Base-by-base conservation (phyloP, 2,888 invertebrate genomes). In the Papilio demoleus region DNA sequence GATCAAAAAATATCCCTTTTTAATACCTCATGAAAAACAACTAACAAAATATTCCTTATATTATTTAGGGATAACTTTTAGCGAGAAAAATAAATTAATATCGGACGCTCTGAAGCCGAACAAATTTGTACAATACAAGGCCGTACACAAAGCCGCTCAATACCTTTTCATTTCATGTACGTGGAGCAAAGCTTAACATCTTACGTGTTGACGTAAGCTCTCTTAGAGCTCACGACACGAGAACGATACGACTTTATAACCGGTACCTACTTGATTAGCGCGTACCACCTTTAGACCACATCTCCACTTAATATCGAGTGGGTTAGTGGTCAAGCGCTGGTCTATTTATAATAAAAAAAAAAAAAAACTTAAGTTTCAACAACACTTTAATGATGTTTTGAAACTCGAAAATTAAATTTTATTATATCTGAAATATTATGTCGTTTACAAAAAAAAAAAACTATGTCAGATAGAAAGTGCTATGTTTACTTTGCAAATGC, bases 401-500 rank as follows among this genome's bases (percentile, higher is more conserved):
- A n/a, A n/a, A n/a, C n/a, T n/a, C n/a, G n/a, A n/a, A n/a, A n/a
- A n/a, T n/a, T n/a, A n/a, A n/a, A n/a, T n/a, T n/a, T n/a, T n/a
- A n/a, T n/a, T n/a, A n/a, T n/a, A n/a, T n/a, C n/a, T n/a, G n/a
- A n/a, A n/a, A n/a, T n/a, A n/a, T n/a, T n/a, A n/a, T n/a, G n/a
- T n/a, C n/a, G n/a, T n/a, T n/a, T n/a, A n/a, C n/a, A n/a, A n/a
- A n/a, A n/a, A n/a, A n/a, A 50, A 53, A 53, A 14, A 27, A 53
- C 53, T 14, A 27, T n/a, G 53, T 53, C 53, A n/a, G 27, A 40
- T 67, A 62, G 62, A 72, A 58, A 65, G 68, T 71, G 76, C 72
- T 78, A 77, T 63, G 78, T 75, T 79, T 50, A 74, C 73, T 72
- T 65, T 72, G 42, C 56, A 38, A 65, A 68, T 47, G 71, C 65